These are phyloP conservation scores for Bambusicola thoracicus DNA, from an alignment of 2,113 vertebrate genomes.

Conservation along the genomic window DNA sequence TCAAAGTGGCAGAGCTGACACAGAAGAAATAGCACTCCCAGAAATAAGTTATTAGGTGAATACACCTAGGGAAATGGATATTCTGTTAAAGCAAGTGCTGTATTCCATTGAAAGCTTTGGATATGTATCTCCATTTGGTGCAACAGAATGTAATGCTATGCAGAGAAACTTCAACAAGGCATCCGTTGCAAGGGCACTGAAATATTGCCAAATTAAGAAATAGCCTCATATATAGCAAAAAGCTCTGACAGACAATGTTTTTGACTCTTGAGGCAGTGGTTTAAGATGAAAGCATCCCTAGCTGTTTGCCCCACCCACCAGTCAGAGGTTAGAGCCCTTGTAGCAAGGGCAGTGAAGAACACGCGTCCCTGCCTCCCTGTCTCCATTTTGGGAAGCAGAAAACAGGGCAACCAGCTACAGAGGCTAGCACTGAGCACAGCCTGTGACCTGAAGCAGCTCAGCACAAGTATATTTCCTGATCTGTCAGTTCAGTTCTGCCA, in stretches of 20 bases:
- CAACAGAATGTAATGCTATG: background rate
- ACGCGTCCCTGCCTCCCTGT: background rate
- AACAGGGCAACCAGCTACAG: background rate
- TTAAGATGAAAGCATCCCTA: background rate
- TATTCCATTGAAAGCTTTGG: background rate
- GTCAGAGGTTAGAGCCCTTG: background rate
- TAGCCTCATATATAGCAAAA: background rate
- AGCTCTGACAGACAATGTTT: background rate
- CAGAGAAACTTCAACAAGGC: background rate
- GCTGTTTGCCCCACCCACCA: background rate
- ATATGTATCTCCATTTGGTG: background rate
- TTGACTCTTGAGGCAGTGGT: background rate
- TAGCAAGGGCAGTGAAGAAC: background rate
- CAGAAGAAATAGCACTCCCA: background rate
- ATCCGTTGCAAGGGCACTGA: constrained; percentile 15
- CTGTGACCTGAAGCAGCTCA: constrained; percentile 5
- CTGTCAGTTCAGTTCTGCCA: background rate
- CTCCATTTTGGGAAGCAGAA: background rate
- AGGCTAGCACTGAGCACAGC: background rate
- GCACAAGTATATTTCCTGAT: background rate
- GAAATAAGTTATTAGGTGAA: background rate
- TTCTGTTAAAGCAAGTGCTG: background rate
- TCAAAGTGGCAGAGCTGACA: constrained; percentile 7
- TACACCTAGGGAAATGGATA: background rate
- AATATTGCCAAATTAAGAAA: constrained; percentile 26